phyloP scores from a whole-genome alignment of 2,888 invertebrate genomes.

The Eremobia ochroleuca region DNA sequence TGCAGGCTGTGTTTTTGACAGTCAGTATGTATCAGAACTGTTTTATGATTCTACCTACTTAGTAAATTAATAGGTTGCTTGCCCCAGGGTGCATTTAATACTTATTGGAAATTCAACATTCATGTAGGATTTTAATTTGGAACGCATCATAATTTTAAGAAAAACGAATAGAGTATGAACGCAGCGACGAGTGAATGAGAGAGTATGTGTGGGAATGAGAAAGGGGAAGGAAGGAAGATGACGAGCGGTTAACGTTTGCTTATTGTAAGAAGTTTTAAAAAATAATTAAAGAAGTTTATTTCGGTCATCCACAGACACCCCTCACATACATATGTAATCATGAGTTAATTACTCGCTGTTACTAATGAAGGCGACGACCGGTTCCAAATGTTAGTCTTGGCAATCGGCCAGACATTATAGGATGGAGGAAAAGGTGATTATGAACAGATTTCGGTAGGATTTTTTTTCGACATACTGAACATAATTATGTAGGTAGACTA shows the following conservation, averaged over 20 bases:
- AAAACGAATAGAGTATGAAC: too few species aligned
- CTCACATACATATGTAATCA: constrained; percentile 16
- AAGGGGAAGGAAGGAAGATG: too few species aligned
- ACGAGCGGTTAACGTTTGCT: too few species aligned
- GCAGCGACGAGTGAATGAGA: too few species aligned
- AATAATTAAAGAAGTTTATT: too few species aligned
- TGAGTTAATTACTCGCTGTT: constrained; percentile 22
- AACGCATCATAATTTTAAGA: too few species aligned
- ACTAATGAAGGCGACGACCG: constrained; percentile 39
- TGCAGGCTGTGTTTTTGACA: background rate
- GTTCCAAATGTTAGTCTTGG: constrained; percentile 27
- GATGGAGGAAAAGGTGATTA: constrained; percentile 3
- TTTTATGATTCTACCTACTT: background rate
- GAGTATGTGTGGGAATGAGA: too few species aligned
- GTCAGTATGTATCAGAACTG: background rate
- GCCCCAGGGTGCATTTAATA: background rate
- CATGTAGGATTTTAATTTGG: too few species aligned
- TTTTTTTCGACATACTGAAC: constrained; percentile 1
- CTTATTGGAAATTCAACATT: constrained; percentile 2
- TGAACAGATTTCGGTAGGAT: background rate
- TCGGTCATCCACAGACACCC: too few species aligned
- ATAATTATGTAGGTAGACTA: background rate
- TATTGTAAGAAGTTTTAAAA: too few species aligned
- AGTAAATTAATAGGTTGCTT: background rate
- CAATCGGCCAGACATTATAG: constrained; percentile 21